These are phyloP conservation scores for Epinotia demarniana DNA, from an alignment of 2,888 invertebrate genomes.

Conservation along the genomic window DNA sequence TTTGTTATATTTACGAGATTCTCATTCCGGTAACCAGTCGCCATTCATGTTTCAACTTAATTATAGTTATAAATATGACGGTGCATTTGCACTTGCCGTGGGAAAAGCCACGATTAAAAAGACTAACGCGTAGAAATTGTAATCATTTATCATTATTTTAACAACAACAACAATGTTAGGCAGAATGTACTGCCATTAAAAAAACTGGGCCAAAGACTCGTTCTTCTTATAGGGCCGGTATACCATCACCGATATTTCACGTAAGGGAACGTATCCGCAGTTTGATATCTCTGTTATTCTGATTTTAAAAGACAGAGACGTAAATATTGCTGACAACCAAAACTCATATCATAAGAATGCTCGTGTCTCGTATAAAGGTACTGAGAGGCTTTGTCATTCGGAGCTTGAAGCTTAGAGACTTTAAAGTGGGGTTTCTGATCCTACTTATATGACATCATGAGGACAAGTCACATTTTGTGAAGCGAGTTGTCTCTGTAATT, in stretches of 20 bases:
- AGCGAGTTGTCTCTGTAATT: too few relatives aligned
- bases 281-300: too few relatives aligned
- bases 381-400: neutral
- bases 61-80: slow-evolving; percentile 39
- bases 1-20: slow-evolving; percentile 41
- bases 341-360: neutral
- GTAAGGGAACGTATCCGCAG: too few relatives aligned
- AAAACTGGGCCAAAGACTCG: too few relatives aligned
- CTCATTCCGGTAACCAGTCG: slow-evolving; percentile 36
- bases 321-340: neutral
- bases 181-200: too few relatives aligned
- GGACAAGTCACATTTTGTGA: too few relatives aligned
- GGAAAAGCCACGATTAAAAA: slow-evolving; percentile 18
- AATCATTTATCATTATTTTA: neutral
- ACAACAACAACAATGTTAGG: neutral
- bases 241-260: too few relatives aligned
- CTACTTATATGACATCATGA: too few relatives aligned
- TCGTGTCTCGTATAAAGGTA: neutral
- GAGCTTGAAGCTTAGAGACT: neutral
- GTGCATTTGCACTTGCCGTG: slow-evolving; percentile 35
- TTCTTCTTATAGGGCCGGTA: too few relatives aligned
- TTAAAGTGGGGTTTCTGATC: too few relatives aligned
- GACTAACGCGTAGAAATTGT: neutral
- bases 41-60: slow-evolving; percentile 37
- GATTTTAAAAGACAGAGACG: too few relatives aligned